Evolutionary conservation across 2,797 vertebrate species (phyloP).

Genomic region (Apodemus agrarius): DNA sequence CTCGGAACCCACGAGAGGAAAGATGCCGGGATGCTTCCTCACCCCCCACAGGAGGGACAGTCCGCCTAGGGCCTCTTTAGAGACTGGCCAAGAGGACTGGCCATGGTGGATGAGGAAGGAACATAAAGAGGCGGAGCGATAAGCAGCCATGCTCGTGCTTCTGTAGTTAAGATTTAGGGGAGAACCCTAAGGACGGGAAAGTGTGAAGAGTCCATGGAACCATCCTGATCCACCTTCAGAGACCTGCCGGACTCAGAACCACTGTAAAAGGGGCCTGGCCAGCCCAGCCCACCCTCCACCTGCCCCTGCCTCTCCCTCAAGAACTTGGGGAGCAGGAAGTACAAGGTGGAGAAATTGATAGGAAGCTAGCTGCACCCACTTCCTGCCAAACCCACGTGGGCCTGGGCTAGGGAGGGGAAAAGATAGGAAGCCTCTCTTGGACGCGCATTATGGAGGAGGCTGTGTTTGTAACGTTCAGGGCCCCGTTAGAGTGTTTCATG

Average conservation of each 20-base stretch:
- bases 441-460: neutral
- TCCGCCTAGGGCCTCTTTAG: neutral
- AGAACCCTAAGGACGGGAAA: neutral
- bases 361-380: slow-evolving; percentile 29
- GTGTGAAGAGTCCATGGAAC: neutral
- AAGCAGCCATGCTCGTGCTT: neutral
- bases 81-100: neutral
- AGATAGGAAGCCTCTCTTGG: neutral
- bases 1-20: neutral
- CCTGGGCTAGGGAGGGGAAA: neutral
- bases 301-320: neutral
- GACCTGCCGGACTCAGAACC: neutral
- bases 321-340: neutral
- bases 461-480: neutral
- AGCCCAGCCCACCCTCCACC: neutral
- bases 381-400: slow-evolving; percentile 3
- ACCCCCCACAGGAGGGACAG: neutral
- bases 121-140: neutral
- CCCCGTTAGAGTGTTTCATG: neutral
- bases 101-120: neutral
- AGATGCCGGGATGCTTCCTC: neutral
- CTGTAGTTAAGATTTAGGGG: neutral
- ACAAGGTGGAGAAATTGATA: slow-evolving; percentile 11
- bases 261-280: neutral
- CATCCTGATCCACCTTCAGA: slow-evolving; percentile 15